A percentile compares a stretch with the other conserved stretches of the same genome.
phyloP scores from a whole-genome alignment of 2,797 vertebrate genomes.

The Mus minutoides region DNA sequence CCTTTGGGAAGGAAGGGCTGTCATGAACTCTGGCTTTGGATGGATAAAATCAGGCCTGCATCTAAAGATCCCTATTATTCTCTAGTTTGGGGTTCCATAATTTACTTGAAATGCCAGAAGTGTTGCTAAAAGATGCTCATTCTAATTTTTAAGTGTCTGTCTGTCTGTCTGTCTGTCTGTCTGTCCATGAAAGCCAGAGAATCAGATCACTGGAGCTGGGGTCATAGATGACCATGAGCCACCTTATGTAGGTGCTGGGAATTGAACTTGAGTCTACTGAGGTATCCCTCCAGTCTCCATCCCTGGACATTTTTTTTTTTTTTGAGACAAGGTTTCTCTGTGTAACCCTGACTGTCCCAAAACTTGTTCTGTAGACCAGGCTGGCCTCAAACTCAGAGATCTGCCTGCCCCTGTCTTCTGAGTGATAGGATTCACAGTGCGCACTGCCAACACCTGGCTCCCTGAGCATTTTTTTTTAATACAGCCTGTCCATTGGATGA shows the following conservation, averaged over 20 bases:
- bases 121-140: neutral
- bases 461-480: neutral
- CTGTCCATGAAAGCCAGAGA: neutral
- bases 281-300: neutral
- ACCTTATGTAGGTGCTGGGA: neutral
- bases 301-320: neutral
- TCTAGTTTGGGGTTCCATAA: neutral
- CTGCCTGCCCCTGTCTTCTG: neutral
- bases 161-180: neutral
- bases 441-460: neutral
- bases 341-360: neutral
- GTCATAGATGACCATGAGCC: neutral
- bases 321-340: neutral
- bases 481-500: neutral
- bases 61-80: neutral
- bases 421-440: neutral
- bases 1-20: neutral
- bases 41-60: neutral
- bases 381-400: neutral
- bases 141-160: neutral
- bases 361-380: neutral
- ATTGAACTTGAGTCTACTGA: neutral
- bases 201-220: neutral
- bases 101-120: neutral
- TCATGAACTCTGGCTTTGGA: neutral